phyloP scores from a whole-genome alignment of 2,113 vertebrate genomes.

The Zosterops pallidus region DNA sequence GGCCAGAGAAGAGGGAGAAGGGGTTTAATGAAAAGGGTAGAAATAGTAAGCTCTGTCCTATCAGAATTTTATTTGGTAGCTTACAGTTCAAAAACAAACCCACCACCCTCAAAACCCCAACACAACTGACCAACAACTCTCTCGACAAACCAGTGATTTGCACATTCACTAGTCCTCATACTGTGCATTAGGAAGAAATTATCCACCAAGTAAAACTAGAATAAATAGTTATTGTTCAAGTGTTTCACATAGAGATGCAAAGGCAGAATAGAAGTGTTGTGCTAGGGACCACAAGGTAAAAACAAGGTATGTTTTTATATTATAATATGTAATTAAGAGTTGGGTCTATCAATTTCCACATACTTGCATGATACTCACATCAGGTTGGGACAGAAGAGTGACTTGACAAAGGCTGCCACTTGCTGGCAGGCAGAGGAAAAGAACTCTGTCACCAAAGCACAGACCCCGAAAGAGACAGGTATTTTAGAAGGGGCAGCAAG shows the following conservation, averaged over 20 bases:
- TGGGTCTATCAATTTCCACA: neutral
- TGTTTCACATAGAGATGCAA: neutral
- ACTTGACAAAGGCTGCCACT: slow-evolving; percentile 50
- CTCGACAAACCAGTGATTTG: neutral
- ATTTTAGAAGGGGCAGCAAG: slow-evolving; percentile 48
- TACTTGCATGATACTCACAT: neutral
- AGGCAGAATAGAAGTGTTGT: neutral
- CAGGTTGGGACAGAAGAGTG: neutral
- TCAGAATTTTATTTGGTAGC: neutral
- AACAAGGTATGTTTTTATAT: neutral
- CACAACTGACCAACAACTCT: neutral
- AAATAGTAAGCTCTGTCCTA: neutral
- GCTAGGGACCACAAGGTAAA: neutral
- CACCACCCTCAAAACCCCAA: neutral
- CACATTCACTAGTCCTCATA: neutral
- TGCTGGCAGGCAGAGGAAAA: slow-evolving; percentile 52
- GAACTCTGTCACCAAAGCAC: slow-evolving; percentile 49
- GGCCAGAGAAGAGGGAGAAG: neutral
- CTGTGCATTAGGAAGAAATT: neutral
- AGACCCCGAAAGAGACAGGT: slow-evolving; percentile 24
- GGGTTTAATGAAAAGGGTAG: neutral
- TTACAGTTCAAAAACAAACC: neutral
- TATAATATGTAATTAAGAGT: neutral
- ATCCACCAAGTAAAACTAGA: neutral
- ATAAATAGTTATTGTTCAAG: neutral